phyloP scores from a whole-genome alignment of 2,888 invertebrate genomes.

The Hirtodrosophila histrioides region DNA sequence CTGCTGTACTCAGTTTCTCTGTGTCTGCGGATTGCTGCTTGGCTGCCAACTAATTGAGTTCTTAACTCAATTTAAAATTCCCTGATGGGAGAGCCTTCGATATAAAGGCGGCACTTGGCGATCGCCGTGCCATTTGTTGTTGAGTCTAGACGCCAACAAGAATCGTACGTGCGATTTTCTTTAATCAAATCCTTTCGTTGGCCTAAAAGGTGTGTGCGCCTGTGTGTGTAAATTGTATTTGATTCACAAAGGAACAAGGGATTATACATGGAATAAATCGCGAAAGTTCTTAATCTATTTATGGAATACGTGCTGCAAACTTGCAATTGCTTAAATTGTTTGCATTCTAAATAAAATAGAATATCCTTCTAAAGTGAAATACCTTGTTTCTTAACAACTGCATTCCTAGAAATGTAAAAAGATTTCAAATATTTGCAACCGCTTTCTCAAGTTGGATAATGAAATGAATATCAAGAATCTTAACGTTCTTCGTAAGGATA shows the following conservation, averaged over 20 bases:
- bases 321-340: not conserved
- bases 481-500: too few relatives aligned
- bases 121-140: constrained; percentile 83
- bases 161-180: constrained; percentile 75
- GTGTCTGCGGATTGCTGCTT: constrained; percentile 22
- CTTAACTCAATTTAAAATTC: constrained; percentile 48
- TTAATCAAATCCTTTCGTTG: constrained; percentile 68
- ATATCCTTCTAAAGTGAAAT: constrained; percentile 12
- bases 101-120: constrained; percentile 79
- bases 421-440: too few relatives aligned
- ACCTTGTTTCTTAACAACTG: not conserved
- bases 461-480: too few relatives aligned
- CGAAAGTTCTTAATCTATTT: not conserved
- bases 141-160: constrained; percentile 83
- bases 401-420: not conserved
- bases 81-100: constrained; percentile 57
- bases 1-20: constrained; percentile 41
- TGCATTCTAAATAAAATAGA: not conserved
- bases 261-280: constrained; percentile 4
- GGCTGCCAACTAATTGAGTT: constrained; percentile 55
- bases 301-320: constrained; percentile 12
- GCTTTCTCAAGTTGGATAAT: too few relatives aligned
- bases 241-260: constrained; percentile 3
- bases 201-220: constrained; percentile 70
- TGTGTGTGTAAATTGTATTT: constrained; percentile 4